Conservation (phyloP, 2,888 invertebrate species). For the Alloscopus bannaensis region DNA sequence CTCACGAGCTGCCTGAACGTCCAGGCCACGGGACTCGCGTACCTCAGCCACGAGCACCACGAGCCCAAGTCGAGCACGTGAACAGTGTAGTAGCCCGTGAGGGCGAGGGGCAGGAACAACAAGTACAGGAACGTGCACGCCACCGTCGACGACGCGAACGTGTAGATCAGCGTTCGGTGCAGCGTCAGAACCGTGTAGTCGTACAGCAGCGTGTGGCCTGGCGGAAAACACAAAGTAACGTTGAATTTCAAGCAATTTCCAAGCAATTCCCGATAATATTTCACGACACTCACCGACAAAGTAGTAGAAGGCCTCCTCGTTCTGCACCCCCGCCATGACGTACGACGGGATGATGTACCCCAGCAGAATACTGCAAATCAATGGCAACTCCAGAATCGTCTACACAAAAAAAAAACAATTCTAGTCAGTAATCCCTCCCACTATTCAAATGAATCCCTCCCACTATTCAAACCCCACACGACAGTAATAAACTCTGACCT, state of each 20-base stretch:
- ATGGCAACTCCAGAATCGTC: conserved; percentile 87
- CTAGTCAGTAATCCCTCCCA: conserved; percentile 29
- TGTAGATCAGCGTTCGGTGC: conserved; percentile 81
- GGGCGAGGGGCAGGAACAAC: conserved; percentile 79
- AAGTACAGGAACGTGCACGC: conserved; percentile 80
- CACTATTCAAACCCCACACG: not conserved
- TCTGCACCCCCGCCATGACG: conserved; percentile 89
- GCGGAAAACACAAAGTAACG: conserved; percentile 1
- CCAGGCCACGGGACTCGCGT: conserved; percentile 85
- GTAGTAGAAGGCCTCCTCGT: conserved; percentile 74
- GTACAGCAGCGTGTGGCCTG: conserved; percentile 74
- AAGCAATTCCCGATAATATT: not conserved
- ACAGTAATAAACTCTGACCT: conserved; percentile 81
- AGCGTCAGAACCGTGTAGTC: conserved; percentile 74
- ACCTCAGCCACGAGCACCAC: conserved; percentile 82
- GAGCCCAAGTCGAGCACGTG: conserved; percentile 83
- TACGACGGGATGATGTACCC: conserved; percentile 92
- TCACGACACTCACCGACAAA: conserved; percentile 41
- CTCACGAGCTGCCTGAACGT: conserved; percentile 81
- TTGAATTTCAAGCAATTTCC: conserved; percentile 13
- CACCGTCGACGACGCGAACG: conserved; percentile 81
- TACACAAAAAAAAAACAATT: conserved; percentile 76
- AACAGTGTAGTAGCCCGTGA: conserved; percentile 83
- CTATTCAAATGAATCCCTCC: conserved; percentile 8
- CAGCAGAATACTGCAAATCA: conserved; percentile 87